Conservation (phyloP, 1,140 invertebrate species). For the Conus betulinus region DNA sequence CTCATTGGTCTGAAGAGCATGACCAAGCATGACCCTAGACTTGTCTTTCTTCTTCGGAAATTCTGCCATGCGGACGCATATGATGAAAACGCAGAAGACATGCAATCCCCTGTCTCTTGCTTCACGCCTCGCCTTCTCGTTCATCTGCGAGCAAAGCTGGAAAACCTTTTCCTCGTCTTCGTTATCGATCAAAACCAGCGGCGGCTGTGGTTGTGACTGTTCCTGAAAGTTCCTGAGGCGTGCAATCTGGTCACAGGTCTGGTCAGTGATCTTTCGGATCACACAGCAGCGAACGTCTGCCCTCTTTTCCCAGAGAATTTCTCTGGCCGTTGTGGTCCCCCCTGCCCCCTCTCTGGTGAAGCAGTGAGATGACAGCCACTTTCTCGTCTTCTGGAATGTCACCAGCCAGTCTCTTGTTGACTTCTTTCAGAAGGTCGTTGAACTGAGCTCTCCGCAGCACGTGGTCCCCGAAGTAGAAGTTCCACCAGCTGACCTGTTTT, state of each 20-base stretch:
- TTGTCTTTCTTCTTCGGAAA: conserved; percentile 26
- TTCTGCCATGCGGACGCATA: conserved; percentile 34
- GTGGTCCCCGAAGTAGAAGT: conserved; percentile 53
- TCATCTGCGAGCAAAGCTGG: conserved; percentile 43
- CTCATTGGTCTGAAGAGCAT: conserved; percentile 47
- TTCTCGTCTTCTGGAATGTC: conserved; percentile 42
- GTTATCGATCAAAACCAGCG: conserved; percentile 55
- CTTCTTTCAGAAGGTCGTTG: conserved; percentile 32
- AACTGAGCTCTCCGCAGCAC: conserved; percentile 46
- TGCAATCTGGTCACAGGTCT: conserved; percentile 53
- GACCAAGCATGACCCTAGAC: conserved; percentile 39
- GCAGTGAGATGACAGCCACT: conserved; percentile 42
- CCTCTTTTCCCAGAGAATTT: conserved; percentile 55
- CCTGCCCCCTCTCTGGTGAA: conserved; percentile 56
- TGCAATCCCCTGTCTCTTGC: conserved; percentile 31
- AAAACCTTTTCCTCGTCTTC: conserved; percentile 54
- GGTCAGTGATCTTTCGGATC: conserved; percentile 46
- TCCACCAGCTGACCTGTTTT: conserved; percentile 52
- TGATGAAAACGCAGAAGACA: conserved; percentile 49
- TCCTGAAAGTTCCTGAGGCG: conserved; percentile 47
- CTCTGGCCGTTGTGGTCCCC: conserved; percentile 52
- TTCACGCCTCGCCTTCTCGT: conserved; percentile 40
- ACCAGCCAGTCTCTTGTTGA: conserved; percentile 44
- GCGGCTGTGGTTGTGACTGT: conserved; percentile 37
- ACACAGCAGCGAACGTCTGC: conserved; percentile 51